Percentiles rank a stretch among this genome's conserved stretches.
phyloP scores from a whole-genome alignment of 2,797 vertebrate genomes.

The Bradypodion ventrale region DNA sequence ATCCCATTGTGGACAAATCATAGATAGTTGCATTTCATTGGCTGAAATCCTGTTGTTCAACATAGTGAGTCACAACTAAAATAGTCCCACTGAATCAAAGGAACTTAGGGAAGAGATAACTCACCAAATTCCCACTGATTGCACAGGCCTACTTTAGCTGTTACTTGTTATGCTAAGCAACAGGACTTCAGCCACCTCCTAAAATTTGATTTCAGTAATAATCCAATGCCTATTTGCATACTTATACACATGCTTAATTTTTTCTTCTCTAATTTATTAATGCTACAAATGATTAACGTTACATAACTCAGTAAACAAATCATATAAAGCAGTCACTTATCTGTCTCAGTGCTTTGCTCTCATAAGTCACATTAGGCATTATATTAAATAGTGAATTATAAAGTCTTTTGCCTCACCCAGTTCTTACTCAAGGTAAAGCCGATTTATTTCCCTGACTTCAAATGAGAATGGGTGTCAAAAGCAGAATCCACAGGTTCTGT shows the following conservation, averaged over 20 bases:
- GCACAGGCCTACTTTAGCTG: too few relatives aligned
- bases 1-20: slow-evolving; percentile 45
- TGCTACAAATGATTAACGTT: not conserved
- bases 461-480: not conserved
- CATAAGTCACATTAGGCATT: not conserved
- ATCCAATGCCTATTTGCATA: slow-evolving; percentile 42
- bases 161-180: too few relatives aligned
- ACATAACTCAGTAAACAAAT: not conserved
- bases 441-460: not conserved
- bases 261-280: slow-evolving; percentile 23
- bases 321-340: not conserved
- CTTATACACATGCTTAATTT: slow-evolving; percentile 34
- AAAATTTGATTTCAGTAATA: not conserved
- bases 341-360: not conserved
- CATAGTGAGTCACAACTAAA: too few relatives aligned
- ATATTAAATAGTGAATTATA: not conserved
- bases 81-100: too few relatives aligned
- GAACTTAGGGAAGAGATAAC: too few relatives aligned
- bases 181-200: too few relatives aligned
- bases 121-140: too few relatives aligned
- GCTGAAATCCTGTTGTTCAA: not conserved
- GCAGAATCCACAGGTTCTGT: not conserved
- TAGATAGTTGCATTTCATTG: not conserved
- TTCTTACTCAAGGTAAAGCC: not conserved
- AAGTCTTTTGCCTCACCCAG: not conserved